A percentile compares a stretch with the other conserved stretches of the same genome.
These are phyloP conservation scores for Vanessa tameamea DNA, from an alignment of 1,140 invertebrate genomes.

Conservation along the genomic window DNA sequence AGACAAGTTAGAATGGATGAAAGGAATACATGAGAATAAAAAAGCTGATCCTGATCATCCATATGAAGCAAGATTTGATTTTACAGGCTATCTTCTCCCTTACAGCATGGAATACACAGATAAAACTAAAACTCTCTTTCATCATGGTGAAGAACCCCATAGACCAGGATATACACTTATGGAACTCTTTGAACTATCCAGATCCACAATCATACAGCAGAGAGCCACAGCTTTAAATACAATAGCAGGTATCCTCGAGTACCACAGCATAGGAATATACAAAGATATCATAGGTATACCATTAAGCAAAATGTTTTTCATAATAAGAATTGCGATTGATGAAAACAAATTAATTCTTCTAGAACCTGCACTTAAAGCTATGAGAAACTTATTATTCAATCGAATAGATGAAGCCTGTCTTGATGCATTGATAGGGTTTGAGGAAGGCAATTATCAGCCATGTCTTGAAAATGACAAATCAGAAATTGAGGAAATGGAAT, in stretches of 20 bases:
- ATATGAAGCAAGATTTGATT: slow-evolving; percentile 88
- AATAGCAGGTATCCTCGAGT: slow-evolving; percentile 88
- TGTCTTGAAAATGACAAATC: slow-evolving; percentile 80
- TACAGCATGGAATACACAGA: slow-evolving; percentile 83
- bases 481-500: slow-evolving; percentile 81
- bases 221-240: slow-evolving; percentile 89
- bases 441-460: slow-evolving; percentile 84
- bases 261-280: slow-evolving; percentile 87
- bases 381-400: slow-evolving; percentile 87
- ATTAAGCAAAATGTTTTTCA: slow-evolving; percentile 87
- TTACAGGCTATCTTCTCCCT: slow-evolving; percentile 85
- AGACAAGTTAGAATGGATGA: slow-evolving; percentile 93
- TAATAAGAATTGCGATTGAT: slow-evolving; percentile 92
- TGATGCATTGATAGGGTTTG: slow-evolving; percentile 86
- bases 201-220: slow-evolving; percentile 88
- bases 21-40: slow-evolving; percentile 82
- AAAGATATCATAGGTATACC: slow-evolving; percentile 84
- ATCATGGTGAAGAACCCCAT: slow-evolving; percentile 95
- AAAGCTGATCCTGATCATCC: slow-evolving; percentile 77
- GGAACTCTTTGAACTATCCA: slow-evolving; percentile 89
- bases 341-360: slow-evolving; percentile 88
- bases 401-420: slow-evolving; percentile 89
- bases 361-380: slow-evolving; percentile 86
- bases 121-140: slow-evolving; percentile 86
- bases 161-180: slow-evolving; percentile 93